Base-by-base conservation (phyloP, 2,113 vertebrate species). In the Glaucidium brasilianum region DNA sequence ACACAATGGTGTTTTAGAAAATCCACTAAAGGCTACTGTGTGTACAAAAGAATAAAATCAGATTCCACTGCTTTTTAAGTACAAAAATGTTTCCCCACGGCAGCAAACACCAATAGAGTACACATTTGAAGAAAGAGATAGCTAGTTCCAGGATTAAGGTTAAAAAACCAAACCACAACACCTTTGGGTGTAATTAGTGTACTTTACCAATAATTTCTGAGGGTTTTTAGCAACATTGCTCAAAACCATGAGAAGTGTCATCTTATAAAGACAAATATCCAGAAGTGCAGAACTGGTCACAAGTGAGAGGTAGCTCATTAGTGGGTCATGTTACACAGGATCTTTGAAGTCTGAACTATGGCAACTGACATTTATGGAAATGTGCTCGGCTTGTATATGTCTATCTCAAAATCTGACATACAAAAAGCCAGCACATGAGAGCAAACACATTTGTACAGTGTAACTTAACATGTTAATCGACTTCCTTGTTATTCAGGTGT, bases 321-420 rank as follows among this genome's bases (percentile, higher is more conserved):
- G 5, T 18, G 11, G 69, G 30, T 90, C 20, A 35, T 0, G 1
- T 56, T n/a, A 82, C 49, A 85, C 0, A 3, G 29, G 34, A 62
- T 41, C 93, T 90, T 62, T 4, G 0, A 60, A 79, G 35, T 41
- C 16, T 83, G 29, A 86, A n/a, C 9, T 56, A 11, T 2, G 3
- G 26, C 19, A 63, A 27, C 50, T 62, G 45, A 52, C 17, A 49
- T n/a, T n/a, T n/a, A n/a, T n/a, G n/a, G n/a, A n/a, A 64, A 68
- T 34, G 58, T 15, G 26, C 4, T 6, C 66, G 19, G 47, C 74
- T 79, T 53, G 6, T 10, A 60, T 11, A 5, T 32, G 34, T n/a
- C 34, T 13, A 5, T 22, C 73, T 87, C 52, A 47, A 91, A 92
- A 63, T 34, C 39, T 53, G 56, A 74, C 60, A 86, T 27, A 64